These are phyloP conservation scores for Eupithecia insigniata DNA, from an alignment of 2,888 invertebrate genomes.

Conservation along the genomic window DNA sequence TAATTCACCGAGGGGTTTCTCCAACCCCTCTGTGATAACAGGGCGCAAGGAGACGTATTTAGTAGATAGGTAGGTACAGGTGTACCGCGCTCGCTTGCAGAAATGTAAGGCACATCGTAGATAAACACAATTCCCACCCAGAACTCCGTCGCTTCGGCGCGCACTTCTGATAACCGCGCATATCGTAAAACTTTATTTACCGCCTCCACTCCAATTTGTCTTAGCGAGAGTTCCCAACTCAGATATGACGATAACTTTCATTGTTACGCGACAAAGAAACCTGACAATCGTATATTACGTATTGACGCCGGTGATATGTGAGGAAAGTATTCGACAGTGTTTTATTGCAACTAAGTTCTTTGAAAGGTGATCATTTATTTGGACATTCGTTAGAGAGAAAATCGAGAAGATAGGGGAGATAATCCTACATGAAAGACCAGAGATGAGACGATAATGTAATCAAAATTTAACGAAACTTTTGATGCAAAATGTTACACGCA, in stretches of 20 bases:
- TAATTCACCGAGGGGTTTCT: constrained; percentile 64
- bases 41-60: constrained; percentile 62
- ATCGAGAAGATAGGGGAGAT: neutral
- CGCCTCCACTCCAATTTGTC: constrained; percentile 76
- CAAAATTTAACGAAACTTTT: neutral
- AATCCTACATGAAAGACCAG: neutral
- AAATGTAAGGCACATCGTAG: constrained; percentile 59
- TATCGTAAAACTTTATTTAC: constrained; percentile 80
- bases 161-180: constrained; percentile 75
- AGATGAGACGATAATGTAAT: neutral
- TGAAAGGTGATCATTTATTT: constrained; percentile 38
- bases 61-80: constrained; percentile 54
- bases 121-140: constrained; percentile 61
- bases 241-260: constrained; percentile 69
- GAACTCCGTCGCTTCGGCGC: constrained; percentile 58
- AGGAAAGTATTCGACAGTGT: constrained; percentile 46
- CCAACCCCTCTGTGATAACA: constrained; percentile 67
- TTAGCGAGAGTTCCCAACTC: constrained; percentile 70
- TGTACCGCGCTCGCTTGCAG: constrained; percentile 56
- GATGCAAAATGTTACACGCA: neutral
- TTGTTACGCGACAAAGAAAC: constrained; percentile 57
- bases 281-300: constrained; percentile 56
- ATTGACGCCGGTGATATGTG: constrained; percentile 50
- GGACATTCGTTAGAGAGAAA: neutral
- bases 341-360: constrained; percentile 41